Base-by-base conservation (phyloP, 2,888 invertebrate species). In the Philhelius pedissequus region DNA sequence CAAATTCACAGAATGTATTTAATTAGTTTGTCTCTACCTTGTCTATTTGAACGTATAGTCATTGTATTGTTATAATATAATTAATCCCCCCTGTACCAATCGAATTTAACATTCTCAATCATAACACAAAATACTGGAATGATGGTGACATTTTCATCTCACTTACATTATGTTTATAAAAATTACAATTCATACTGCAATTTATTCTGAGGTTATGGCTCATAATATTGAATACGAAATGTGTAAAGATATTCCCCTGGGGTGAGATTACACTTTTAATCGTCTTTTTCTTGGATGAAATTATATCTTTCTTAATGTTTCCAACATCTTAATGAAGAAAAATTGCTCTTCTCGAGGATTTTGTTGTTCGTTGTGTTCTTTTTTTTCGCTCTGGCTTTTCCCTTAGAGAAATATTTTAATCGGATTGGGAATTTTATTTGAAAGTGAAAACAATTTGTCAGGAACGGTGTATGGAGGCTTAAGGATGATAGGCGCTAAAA, bases 281-380 rank as follows among this genome's bases (percentile, higher is more conserved):
- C 83, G 79, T 52, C 58, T 1, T 22, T 48, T 7, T 62, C 45
- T 74, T 83, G 78, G 73, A 82, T 73, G 62, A 78, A 78, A 82
- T 82, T 79, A 83, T 79, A 83, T 79, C 74, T 79, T 83, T 52
- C 74, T 79, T 83, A 83, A 66, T 83, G 79, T 79, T 56, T 83
- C 74, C 70, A 56, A 60, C 70, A 52, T 52, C 74, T 64, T 83
- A 83, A 83, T 79, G 79, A 83, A 83, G 83, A 83, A 75, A 83
- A 83, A 83, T 83, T 70, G 58, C 64, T 38, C 70, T 56, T 68
- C 78, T 50, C 50, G 74, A 64, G 56, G 68, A 82, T 77, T 71
- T 69, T 74, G 78, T 83, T 74, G 70, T 54, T 69, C 68, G 66
- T 66, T 15, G 48, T 18, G 48, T 48, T 43, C 20, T 18, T 11